These are phyloP conservation scores for Eulacestoma nigropectus DNA, from an alignment of 2,113 vertebrate genomes.

Conservation along the genomic window DNA sequence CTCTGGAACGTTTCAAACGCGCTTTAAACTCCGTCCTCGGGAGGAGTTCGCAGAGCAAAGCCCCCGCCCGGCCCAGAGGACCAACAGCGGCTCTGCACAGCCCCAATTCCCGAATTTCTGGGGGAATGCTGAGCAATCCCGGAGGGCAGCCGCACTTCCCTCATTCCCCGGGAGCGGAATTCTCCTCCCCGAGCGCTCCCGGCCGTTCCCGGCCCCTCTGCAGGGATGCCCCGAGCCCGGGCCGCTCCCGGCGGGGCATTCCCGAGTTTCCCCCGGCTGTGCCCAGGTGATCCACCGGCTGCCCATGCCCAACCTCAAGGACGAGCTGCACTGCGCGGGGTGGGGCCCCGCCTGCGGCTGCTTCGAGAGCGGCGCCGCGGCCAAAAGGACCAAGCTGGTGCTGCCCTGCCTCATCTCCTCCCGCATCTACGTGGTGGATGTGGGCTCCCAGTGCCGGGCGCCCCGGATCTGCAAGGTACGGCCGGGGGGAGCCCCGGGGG, in stretches of 20 bases:
- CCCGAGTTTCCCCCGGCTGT: neutral
- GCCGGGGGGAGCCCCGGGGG: neutral
- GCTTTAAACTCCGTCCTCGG: neutral
- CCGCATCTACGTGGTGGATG: conserved; percentile 51
- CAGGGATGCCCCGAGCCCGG: neutral
- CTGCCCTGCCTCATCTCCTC: conserved; percentile 32
- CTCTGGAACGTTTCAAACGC: neutral
- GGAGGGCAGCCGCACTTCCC: neutral
- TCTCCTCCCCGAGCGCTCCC: neutral
- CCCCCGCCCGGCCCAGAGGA: no score
- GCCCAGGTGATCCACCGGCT: conserved; percentile 45
- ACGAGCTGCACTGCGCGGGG: conserved; percentile 18
- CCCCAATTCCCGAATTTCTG: rapidly evolving
- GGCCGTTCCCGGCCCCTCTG: rapidly evolving
- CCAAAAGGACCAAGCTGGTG: neutral
- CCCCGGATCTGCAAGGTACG: conserved; percentile 10
- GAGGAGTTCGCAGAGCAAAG: no score
- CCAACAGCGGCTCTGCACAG: neutral
- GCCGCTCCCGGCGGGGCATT: neutral
- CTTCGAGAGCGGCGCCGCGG: neutral
- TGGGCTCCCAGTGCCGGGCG: neutral
- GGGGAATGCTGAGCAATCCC: neutral
- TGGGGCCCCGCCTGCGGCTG: neutral
- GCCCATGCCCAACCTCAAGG: conserved; percentile 42
- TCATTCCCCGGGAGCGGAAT: neutral